phyloP scores from a whole-genome alignment of 2,888 invertebrate species.

The Nephrotoma flavescens region DNA sequence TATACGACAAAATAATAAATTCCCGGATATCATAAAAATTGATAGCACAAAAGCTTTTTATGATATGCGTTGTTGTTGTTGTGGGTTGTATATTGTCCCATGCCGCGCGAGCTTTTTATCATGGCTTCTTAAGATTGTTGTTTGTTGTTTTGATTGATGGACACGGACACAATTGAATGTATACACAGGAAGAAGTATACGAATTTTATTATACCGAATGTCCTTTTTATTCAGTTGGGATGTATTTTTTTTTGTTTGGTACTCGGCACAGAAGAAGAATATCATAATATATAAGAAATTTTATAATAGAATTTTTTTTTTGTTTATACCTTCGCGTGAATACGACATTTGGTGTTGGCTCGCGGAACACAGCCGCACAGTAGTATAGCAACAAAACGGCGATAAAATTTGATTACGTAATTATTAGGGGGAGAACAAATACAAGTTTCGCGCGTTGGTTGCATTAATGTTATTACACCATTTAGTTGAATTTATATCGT shows the following conservation, averaged over 20 bases:
- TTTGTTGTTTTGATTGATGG: background rate
- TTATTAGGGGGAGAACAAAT: background rate
- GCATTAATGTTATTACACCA: background rate
- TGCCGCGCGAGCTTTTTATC: background rate
- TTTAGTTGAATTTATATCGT: background rate
- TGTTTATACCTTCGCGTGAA: no score
- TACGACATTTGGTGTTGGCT: no score
- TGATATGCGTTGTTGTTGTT: background rate
- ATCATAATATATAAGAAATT: background rate
- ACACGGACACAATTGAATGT: background rate
- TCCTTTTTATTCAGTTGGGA: background rate
- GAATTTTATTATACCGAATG: background rate
- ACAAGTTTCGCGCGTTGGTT: background rate
- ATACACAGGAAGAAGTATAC: background rate
- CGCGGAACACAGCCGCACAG: background rate
- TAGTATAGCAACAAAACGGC: no score
- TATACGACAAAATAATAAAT: background rate
- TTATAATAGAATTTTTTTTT: no score
- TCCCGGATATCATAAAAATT: background rate
- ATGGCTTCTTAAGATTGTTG: background rate
- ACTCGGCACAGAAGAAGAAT: background rate
- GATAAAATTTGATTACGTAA: background rate
- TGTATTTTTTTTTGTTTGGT: background rate
- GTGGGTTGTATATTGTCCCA: background rate
- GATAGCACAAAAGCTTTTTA: background rate